phyloP scores from a whole-genome alignment of 2,888 invertebrate species.

The Gerosis bhagava region DNA sequence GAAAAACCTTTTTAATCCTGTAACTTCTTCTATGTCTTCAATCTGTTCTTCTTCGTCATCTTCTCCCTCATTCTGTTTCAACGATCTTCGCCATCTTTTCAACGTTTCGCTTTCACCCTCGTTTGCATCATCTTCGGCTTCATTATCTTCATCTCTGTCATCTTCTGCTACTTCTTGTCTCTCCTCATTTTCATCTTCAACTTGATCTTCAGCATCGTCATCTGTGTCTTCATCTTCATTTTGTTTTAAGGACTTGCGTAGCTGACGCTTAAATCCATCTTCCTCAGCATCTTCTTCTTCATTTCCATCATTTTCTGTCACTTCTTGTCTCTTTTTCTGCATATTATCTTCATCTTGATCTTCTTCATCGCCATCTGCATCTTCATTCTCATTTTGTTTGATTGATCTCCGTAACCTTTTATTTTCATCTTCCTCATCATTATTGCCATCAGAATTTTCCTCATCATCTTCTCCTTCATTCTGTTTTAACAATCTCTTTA shows the following conservation, averaged over 20 bases:
- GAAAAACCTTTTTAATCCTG: constrained; percentile 43
- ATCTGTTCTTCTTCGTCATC: constrained; percentile 22
- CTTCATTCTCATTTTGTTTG: constrained; percentile 24
- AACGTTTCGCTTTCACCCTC: not conserved
- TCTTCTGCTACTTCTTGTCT: constrained; percentile 26
- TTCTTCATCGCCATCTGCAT: constrained; percentile 25
- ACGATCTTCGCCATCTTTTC: constrained; percentile 11
- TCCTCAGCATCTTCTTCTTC: constrained; percentile 21
- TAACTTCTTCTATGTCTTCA: constrained; percentile 27
- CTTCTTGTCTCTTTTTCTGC: not conserved
- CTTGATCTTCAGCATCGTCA: constrained; percentile 12
- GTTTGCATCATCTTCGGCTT: not conserved
- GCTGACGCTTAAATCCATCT: not conserved
- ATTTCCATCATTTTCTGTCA: not conserved
- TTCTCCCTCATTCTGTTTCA: constrained; percentile 24
- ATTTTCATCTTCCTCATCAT: constrained; percentile 24
- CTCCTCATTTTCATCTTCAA: constrained; percentile 28
- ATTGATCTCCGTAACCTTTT: constrained; percentile 3
- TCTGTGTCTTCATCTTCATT: constrained; percentile 22
- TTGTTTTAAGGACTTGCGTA: constrained; percentile 5
- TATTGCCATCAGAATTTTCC: constrained; percentile 32
- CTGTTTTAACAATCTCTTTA: no score
- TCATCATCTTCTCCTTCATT: constrained; percentile 20
- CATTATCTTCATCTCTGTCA: not conserved
- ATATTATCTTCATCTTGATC: constrained; percentile 20